Conservation (phyloP, 1,140 invertebrate genomes). For the Leptestheria dahalacensis region DNA sequence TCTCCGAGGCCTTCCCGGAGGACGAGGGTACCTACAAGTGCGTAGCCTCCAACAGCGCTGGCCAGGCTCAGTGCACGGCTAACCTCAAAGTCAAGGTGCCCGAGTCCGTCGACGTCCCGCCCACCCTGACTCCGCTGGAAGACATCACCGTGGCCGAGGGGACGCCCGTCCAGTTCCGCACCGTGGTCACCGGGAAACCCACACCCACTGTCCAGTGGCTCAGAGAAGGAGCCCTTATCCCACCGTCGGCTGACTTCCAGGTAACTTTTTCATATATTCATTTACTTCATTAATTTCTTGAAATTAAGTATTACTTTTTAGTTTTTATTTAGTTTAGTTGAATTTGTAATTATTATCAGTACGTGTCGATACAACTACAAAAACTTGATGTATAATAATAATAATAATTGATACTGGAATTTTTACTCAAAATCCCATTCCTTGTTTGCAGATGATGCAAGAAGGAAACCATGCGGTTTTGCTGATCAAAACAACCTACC, state of each 20-base stretch:
- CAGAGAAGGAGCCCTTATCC: constrained; percentile 72
- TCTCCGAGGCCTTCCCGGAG: constrained; percentile 85
- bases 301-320: too few relatives aligned
- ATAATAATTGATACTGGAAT: too few relatives aligned
- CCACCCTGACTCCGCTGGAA: constrained; percentile 57
- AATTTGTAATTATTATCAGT: too few relatives aligned
- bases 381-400: too few relatives aligned
- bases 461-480: constrained; percentile 77
- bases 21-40: constrained; percentile 85
- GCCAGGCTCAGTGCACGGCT: constrained; percentile 58
- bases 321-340: too few relatives aligned
- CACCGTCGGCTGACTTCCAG: constrained; percentile 79
- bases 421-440: constrained; percentile 1
- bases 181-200: constrained; percentile 59
- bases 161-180: constrained; percentile 72
- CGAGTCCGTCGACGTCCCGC: constrained; percentile 56
- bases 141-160: constrained; percentile 72
- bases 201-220: constrained; percentile 78
- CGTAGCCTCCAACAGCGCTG: constrained; percentile 67
- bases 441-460: constrained; percentile 60
- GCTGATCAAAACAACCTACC: constrained; percentile 76
- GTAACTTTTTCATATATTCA: constrained; percentile 33
- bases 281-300: too few relatives aligned
- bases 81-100: constrained; percentile 64
- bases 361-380: too few relatives aligned